A percentile compares a stretch with the other conserved stretches of the same genome.
Conservation (phyloP, 2,888 invertebrate species). For the Drosophila yooni region DNA sequence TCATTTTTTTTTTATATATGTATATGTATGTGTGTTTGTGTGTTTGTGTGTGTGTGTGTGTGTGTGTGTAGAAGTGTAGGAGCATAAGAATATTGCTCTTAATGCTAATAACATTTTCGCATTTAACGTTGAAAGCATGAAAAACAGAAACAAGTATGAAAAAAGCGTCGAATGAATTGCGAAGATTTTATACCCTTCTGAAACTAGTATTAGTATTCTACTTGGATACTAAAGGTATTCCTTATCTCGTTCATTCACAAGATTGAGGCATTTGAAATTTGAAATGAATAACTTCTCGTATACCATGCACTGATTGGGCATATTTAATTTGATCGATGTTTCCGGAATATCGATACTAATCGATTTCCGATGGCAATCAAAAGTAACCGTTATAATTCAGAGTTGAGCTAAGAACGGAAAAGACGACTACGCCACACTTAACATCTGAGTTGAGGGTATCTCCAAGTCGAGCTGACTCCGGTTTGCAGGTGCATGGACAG, state of each 20-base stretch:
- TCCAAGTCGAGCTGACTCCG: not conserved
- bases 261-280: not conserved
- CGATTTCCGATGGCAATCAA: not conserved
- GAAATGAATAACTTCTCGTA: not conserved
- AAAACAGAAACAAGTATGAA: not conserved
- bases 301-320: not conserved
- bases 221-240: not conserved
- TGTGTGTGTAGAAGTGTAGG: constrained; percentile 6
- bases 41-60: constrained; percentile 5
- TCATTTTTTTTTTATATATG: constrained; percentile 6
- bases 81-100: constrained; percentile 33
- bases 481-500: not conserved
- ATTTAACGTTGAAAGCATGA: constrained; percentile 47
- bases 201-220: not conserved
- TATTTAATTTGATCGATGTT: not conserved
- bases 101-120: constrained; percentile 69
- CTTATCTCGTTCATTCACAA: not conserved
- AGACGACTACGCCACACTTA: fast-evolving
- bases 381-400: not conserved
- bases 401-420: not conserved
- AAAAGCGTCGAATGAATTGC: not conserved
- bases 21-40: not conserved
- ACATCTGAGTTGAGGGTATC: not conserved
- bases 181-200: not conserved
- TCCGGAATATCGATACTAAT: not conserved